These are phyloP conservation scores for Penaeus japonicus DNA, from an alignment of 1,140 invertebrate species.

Conservation along the genomic window DNA sequence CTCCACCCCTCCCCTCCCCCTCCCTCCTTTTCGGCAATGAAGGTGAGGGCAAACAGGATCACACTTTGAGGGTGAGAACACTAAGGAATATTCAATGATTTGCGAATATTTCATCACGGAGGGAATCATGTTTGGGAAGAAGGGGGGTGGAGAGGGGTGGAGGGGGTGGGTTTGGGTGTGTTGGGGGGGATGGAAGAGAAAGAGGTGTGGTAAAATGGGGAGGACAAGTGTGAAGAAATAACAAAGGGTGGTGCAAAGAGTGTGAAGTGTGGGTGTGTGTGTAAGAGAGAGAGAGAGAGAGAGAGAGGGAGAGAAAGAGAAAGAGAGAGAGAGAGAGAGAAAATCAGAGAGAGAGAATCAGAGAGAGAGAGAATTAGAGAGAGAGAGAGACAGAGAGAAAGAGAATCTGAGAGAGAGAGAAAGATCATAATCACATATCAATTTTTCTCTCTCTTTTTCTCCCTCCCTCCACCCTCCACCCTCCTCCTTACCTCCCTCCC, in stretches of 20 bases:
- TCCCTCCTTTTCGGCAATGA: too few species aligned
- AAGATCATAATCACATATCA: not conserved
- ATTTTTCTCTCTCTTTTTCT: not conserved
- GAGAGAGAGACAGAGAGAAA: not conserved
- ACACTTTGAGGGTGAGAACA: too few species aligned
- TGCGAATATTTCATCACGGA: too few species aligned
- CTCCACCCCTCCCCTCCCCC: too few species aligned
- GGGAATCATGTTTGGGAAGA: too few species aligned
- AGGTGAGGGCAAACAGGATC: too few species aligned
- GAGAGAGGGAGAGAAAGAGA: not conserved
- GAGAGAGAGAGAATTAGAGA: not conserved
- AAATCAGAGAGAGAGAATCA: not conserved
- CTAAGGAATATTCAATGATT: too few species aligned
- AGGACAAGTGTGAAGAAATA: not conserved
- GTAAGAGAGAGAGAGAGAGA: not conserved
- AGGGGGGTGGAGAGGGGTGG: not conserved
- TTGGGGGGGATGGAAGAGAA: not conserved
- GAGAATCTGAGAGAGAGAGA: not conserved
- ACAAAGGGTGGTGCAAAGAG: not conserved
- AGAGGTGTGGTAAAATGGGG: not conserved
- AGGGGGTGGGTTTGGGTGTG: not conserved
- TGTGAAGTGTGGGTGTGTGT: not conserved
- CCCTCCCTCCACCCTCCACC: not conserved
- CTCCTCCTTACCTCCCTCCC: not conserved
- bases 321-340: not conserved